Conservation (phyloP, 2,888 invertebrate species). For the Blomia tropicalis region DNA sequence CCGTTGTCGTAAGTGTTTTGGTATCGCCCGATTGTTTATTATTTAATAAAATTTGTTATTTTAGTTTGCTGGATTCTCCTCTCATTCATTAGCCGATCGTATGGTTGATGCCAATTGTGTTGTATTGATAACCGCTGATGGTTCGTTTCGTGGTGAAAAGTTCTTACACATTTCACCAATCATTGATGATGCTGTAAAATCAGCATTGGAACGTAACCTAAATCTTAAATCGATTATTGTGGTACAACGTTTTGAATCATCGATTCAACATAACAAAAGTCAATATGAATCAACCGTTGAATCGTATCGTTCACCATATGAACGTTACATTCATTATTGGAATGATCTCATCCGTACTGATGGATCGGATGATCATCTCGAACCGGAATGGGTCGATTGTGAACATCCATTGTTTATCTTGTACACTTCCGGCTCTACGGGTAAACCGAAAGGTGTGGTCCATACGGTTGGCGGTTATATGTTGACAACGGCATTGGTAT, state of each 20-base stretch:
- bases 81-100: constrained; percentile 79
- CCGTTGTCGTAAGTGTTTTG: constrained; percentile 62
- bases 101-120: constrained; percentile 75
- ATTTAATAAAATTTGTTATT: not conserved
- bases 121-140: constrained; percentile 54
- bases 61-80: constrained; percentile 87
- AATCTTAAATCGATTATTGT: constrained; percentile 2
- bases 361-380: constrained; percentile 33
- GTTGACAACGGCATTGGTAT: constrained; percentile 76
- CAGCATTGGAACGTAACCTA: constrained; percentile 29
- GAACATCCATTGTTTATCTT: constrained; percentile 43
- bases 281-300: not conserved
- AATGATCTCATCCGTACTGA: not conserved
- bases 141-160: constrained; percentile 86
- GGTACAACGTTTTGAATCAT: not conserved
- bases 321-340: not conserved
- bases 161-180: constrained; percentile 70
- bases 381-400: constrained; percentile 41
- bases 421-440: constrained; percentile 65
- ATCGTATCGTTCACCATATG: not conserved
- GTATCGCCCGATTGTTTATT: not conserved
- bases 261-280: not conserved
- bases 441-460: constrained; percentile 91
- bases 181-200: constrained; percentile 52
- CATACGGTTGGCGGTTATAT: constrained; percentile 91